Base-by-base conservation (phyloP, 2,797 vertebrate species). In the Fistularia commersonii region DNA sequence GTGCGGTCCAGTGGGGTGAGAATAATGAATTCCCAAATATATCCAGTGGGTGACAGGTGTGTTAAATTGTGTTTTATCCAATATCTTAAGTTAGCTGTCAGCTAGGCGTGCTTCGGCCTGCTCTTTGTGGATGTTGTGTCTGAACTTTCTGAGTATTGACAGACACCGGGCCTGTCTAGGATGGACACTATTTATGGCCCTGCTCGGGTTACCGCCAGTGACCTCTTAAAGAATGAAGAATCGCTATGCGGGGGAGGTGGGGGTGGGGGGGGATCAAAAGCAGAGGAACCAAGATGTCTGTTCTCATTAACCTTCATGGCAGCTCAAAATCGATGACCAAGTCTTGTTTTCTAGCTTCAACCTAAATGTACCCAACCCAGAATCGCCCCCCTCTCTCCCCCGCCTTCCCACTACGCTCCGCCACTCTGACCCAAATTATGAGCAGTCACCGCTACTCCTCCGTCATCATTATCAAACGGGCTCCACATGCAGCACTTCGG, bases 131-230 rank as follows among this genome's bases (percentile, higher is more conserved):
- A 85, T 83, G 83, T 85, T 82, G 74, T 77, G 72, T 73, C 71
- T 79, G 68, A 85, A 86, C 76, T 79, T 81, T 77, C 49, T 34
- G 57, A 50, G 55, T 80, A 82, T 88, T 86, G 83, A 85, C 82
- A 82, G 74, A 74, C 75, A 76, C 76, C 54, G 62, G 67, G 75
- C 64, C 74, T 70, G 80, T 82, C 81, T 84, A 69, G 72, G 39
- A 66, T 82, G 80, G 76, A 82, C 76, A 79, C 79, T 86, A 86
- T 87, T 87, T 87, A 82, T 88, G 84, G 78, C 69, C 67, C 74
- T 61, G 70, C 78, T 88, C 73, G 42, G 79, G 77, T 87, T 87
- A 82, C 84, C 64, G 77, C 69, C 63, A 32, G 62, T 84, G 82
- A 83, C 84, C 84, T 84, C 76, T 57, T 81, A 79, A 87, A 81